Conservation (phyloP, 2,888 invertebrate genomes). For the Boloria euphrosyne region DNA sequence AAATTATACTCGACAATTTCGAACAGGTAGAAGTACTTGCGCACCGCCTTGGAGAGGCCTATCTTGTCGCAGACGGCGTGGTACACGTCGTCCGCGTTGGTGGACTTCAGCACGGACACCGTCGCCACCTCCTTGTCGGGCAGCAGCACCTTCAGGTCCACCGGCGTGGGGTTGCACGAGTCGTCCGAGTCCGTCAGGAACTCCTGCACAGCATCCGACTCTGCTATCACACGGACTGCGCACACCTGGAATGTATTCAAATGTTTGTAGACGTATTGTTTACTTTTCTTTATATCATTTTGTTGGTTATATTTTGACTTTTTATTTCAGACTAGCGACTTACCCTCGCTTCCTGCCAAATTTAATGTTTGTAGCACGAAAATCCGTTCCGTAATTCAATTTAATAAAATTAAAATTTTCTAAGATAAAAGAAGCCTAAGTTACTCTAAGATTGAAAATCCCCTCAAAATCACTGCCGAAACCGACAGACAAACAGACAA, state of each 20-base stretch:
- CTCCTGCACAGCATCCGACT: slow-evolving; percentile 98
- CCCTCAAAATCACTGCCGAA: no score
- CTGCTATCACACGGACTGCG: slow-evolving; percentile 98
- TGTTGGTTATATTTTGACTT: no score
- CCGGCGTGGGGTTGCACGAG: slow-evolving; percentile 88
- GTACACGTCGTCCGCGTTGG: slow-evolving; percentile 95
- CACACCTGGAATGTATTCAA: slow-evolving; percentile 84
- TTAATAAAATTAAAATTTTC: no score
- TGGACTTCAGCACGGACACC: slow-evolving; percentile 93
- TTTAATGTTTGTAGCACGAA: no score
- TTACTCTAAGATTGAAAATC: no score
- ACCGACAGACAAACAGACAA: no score
- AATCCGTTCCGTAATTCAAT: no score
- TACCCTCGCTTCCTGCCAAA: no score
- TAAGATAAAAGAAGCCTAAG: no score
- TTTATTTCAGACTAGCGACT: no score
- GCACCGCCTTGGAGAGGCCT: slow-evolving; percentile 89
- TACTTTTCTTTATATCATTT: no score
- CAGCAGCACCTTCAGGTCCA: slow-evolving; percentile 90
- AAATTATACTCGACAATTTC: slow-evolving; percentile 99
- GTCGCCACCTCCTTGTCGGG: slow-evolving; percentile 96
- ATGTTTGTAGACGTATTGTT: no score
- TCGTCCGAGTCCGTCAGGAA: slow-evolving; percentile 97
- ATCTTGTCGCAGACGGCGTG: slow-evolving; percentile 92
- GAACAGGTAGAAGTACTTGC: slow-evolving; percentile 96